Conservation (phyloP, 2,888 invertebrate species). For the Anthophora plumipes region DNA sequence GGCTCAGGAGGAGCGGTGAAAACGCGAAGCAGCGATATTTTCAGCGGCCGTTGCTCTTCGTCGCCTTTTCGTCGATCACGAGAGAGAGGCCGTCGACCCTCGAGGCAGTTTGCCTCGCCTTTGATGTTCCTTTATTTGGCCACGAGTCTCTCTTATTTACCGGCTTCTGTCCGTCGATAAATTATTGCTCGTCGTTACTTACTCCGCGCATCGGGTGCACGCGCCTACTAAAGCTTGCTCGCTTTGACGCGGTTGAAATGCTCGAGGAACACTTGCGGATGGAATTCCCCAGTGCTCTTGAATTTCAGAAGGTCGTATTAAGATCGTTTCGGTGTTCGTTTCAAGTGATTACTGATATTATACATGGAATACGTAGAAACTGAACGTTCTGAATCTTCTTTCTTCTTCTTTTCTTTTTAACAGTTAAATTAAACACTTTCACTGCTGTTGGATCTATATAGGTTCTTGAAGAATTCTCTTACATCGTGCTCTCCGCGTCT, state of each 20-base stretch:
- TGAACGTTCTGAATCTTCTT: too few relatives aligned
- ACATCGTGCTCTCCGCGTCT: too few relatives aligned
- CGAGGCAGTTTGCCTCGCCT: conserved; percentile 32
- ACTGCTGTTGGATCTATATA: too few relatives aligned
- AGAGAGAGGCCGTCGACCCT: conserved; percentile 59
- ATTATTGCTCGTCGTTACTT: conserved; percentile 35
- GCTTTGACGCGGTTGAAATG: background rate
- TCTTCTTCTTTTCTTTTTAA: background rate
- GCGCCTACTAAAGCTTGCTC: too few relatives aligned
- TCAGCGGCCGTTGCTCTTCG: conserved; percentile 32
- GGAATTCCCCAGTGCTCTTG: background rate
- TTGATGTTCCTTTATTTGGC: conserved; percentile 58
- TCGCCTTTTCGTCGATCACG: conserved; percentile 56
- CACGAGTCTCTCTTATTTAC: conserved; percentile 48
- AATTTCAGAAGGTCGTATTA: background rate
- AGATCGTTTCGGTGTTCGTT: background rate
- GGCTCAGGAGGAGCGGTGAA: conserved; percentile 18
- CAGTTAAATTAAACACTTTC: too few relatives aligned
- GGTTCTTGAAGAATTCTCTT: too few relatives aligned
- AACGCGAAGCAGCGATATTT: conserved; percentile 46
- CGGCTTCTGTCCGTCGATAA: conserved; percentile 38
- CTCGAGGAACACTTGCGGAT: background rate
- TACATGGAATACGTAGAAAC: too few relatives aligned
- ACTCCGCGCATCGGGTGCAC: background rate
- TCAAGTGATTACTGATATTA: background rate